Conservation (phyloP, 2,797 vertebrate genomes). For the Staurois parvus region DNA sequence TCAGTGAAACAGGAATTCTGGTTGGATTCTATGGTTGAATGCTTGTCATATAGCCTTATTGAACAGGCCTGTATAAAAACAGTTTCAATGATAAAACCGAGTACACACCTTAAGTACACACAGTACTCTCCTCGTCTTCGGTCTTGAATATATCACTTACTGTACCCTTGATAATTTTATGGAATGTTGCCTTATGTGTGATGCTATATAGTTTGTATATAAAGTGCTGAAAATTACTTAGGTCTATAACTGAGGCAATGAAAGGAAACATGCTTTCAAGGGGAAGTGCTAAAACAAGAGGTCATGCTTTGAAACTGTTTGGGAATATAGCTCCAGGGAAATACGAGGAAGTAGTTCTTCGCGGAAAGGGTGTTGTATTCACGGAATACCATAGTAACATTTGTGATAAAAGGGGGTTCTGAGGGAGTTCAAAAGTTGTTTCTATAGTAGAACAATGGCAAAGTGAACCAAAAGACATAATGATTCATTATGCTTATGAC, state of each 20-base stretch:
- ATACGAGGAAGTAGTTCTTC: constrained; percentile 47
- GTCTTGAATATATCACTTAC: constrained; percentile 1
- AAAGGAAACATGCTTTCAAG: constrained; percentile 49
- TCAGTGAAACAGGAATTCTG: neutral
- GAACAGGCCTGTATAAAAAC: neutral
- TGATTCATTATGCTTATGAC: no score
- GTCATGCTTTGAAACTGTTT: constrained; percentile 37
- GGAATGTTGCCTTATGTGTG: neutral
- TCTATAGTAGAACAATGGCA: neutral
- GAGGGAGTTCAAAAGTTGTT: constrained; percentile 18
- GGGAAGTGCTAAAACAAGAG: constrained; percentile 48
- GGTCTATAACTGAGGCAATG: constrained; percentile 1
- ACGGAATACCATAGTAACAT: constrained; percentile 38
- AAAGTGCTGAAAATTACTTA: constrained; percentile 12
- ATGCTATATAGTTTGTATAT: constrained; percentile 12
- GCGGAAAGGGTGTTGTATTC: constrained; percentile 51
- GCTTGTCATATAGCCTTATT: no score
- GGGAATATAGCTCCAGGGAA: constrained; percentile 32
- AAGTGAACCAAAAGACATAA: neutral
- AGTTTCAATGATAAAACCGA: neutral
- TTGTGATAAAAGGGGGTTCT: constrained; percentile 13
- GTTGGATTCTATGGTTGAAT: neutral
- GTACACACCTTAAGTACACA: constrained; percentile 6
- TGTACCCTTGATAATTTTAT: neutral
- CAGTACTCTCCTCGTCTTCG: neutral